These are phyloP conservation scores for Syngnathoides biaculeatus DNA, from an alignment of 2,113 vertebrate species.

Conservation along the genomic window DNA sequence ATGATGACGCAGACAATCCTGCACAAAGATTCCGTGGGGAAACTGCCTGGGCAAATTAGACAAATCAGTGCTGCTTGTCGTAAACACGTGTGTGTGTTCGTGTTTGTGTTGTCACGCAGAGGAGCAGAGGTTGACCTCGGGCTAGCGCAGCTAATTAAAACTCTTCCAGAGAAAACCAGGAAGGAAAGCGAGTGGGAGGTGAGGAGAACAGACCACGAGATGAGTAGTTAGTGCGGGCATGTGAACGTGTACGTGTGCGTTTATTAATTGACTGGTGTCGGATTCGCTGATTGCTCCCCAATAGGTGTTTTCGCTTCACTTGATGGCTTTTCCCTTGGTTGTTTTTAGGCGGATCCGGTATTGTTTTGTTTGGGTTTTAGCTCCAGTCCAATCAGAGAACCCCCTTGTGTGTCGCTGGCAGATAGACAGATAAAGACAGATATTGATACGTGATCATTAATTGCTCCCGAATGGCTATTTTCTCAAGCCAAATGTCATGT, in stretches of 20 bases:
- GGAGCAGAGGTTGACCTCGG: constrained; percentile 65
- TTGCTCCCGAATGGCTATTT: background rate
- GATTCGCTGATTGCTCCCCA: constrained; percentile 5
- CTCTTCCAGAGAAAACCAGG: constrained; percentile 54
- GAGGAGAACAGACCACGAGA: constrained; percentile 12
- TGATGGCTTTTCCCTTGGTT: background rate
- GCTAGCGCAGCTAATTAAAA: constrained; percentile 68
- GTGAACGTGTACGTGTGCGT: background rate
- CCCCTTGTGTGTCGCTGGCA: background rate
- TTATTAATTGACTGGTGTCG: background rate
- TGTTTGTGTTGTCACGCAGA: constrained; percentile 37
- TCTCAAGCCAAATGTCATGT: too few species aligned
- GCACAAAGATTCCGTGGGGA: background rate
- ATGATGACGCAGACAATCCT: constrained; percentile 4
- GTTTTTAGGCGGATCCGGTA: background rate
- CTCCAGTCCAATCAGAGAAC: background rate
- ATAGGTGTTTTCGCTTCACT: background rate
- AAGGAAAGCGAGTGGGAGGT: constrained; percentile 22
- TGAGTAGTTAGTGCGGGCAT: constrained; percentile 25
- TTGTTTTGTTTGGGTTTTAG: background rate
- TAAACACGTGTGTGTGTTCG: constrained; percentile 23
- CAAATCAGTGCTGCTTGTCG: constrained; percentile 49
- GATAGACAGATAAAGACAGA: background rate
- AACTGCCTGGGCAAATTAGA: constrained; percentile 25
- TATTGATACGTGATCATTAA: background rate